Conservation (phyloP, 2,888 invertebrate genomes). For the Drosophila neonasuta region DNA sequence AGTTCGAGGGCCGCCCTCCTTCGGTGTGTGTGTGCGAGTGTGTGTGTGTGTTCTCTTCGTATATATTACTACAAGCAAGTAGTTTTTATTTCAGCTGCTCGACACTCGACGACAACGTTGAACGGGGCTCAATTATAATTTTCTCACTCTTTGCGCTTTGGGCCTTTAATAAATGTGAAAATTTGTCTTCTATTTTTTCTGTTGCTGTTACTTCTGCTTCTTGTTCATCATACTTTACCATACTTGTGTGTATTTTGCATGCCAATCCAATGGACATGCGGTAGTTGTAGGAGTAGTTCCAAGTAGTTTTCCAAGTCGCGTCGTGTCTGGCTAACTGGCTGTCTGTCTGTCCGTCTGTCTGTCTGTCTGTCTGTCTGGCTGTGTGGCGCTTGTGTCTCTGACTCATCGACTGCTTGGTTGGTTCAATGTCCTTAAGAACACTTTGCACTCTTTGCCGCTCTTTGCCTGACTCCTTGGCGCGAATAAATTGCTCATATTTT, state of each 20-base stretch:
- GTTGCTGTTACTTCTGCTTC: constrained; percentile 7
- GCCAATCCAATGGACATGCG: constrained; percentile 53
- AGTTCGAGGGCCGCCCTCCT: constrained; percentile 38
- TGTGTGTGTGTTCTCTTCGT: constrained; percentile 13
- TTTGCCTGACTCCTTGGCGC: constrained; percentile 51
- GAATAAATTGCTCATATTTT: constrained; percentile 75
- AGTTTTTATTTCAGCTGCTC: constrained; percentile 51
- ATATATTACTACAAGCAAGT: constrained; percentile 9
- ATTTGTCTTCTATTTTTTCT: constrained; percentile 33
- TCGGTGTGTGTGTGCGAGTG: not conserved
- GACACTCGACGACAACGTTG: constrained; percentile 27
- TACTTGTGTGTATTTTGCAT: constrained; percentile 27
- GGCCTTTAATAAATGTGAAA: constrained; percentile 72
- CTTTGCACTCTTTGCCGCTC: constrained; percentile 25
- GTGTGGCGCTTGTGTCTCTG: constrained; percentile 48
- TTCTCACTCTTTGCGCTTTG: constrained; percentile 45
- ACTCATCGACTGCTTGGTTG: constrained; percentile 45
- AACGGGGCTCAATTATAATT: constrained; percentile 59
- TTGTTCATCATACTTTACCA: not conserved
- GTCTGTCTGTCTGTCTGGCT: not conserved
- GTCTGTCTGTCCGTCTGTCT: constrained; percentile 30
- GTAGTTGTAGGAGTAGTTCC: constrained; percentile 37
- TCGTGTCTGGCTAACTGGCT: constrained; percentile 55
- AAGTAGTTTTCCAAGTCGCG: constrained; percentile 51
- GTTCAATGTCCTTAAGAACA: constrained; percentile 70